A percentile compares a stretch with the other conserved stretches of the same genome.
These are phyloP conservation scores for Macrochelys suwanniensis DNA, from an alignment of 2,797 vertebrate species.

Conservation along the genomic window DNA sequence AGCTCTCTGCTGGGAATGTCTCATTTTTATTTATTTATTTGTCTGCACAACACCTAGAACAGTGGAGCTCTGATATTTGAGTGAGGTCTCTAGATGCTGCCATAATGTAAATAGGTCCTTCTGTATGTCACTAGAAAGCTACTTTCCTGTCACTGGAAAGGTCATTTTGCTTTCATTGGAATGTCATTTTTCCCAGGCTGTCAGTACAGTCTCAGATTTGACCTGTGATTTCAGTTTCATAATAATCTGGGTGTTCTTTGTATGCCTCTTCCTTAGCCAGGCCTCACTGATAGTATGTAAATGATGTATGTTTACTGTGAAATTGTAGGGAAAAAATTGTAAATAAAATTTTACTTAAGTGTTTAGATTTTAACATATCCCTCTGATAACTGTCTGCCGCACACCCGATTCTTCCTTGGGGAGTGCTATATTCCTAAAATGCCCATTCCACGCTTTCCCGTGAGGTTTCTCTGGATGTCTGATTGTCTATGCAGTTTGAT, in stretches of 20 bases:
- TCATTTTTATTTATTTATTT: neutral
- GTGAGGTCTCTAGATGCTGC: neutral
- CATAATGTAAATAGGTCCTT: neutral
- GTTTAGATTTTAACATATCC: neutral
- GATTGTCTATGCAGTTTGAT: slow-evolving; percentile 69
- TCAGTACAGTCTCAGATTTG: neutral
- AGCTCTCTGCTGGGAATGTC: neutral
- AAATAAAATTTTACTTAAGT: neutral
- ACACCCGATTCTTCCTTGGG: neutral
- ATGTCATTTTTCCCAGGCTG: neutral
- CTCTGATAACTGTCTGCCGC: neutral
- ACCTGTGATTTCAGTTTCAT: fast-evolving
- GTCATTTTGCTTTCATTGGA: neutral
- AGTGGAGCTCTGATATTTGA: neutral
- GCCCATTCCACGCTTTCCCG: neutral
- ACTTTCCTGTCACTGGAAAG: neutral
- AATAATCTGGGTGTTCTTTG: neutral
- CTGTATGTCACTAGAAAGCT: neutral
- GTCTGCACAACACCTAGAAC: neutral
- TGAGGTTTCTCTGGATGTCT: slow-evolving; percentile 42
- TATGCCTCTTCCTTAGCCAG: fast-evolving
- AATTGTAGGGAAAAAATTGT: neutral
- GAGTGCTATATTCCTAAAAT: neutral
- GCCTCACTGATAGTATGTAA: fast-evolving
- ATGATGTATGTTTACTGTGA: fast-evolving